Percentiles rank a stretch among this genome's conserved stretches.
Conservation (phyloP, 37 sponge, comb jelly and placozoan genomes). For the Mnemiopsis leidyi region DNA sequence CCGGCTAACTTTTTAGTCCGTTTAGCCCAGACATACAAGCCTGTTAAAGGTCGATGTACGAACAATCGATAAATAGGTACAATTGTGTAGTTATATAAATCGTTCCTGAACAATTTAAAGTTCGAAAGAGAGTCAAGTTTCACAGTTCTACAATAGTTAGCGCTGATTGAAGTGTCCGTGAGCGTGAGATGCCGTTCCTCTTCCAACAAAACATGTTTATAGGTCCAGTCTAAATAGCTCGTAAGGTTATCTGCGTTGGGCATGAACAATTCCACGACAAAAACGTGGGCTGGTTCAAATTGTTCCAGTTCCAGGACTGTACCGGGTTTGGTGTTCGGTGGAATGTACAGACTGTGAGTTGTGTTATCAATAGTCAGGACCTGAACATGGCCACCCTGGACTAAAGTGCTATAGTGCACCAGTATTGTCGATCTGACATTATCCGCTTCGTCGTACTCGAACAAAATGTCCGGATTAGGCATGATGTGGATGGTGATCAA, state of each 20-base stretch:
- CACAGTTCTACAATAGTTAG: not conserved
- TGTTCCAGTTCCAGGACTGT: not conserved
- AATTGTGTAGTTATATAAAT: conserved; percentile 29
- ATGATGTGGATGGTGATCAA: conserved; percentile 36
- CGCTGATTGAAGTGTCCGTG: not conserved
- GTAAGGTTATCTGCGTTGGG: not conserved
- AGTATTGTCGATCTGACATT: not conserved
- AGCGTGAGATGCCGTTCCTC: not conserved
- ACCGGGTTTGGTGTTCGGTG: conserved; percentile 10
- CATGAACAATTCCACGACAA: not conserved
- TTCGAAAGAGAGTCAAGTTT: not conserved
- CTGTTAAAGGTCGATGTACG: not conserved
- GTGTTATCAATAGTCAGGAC: conserved; percentile 19
- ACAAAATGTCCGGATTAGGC: not conserved
- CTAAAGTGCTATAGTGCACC: conserved; percentile 21
- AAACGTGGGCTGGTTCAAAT: not conserved
- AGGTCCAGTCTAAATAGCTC: not conserved
- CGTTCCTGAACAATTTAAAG: not conserved
- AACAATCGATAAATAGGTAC: conserved; percentile 31
- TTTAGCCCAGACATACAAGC: not conserved
- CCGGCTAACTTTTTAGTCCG: not conserved
- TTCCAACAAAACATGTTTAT: not conserved
- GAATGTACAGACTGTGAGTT: not conserved
- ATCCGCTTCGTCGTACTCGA: conserved; percentile 15
- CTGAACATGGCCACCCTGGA: not conserved